Evolutionary conservation across 2,888 invertebrate species (phyloP).

Genomic region (Petrophora chlorosata): DNA sequence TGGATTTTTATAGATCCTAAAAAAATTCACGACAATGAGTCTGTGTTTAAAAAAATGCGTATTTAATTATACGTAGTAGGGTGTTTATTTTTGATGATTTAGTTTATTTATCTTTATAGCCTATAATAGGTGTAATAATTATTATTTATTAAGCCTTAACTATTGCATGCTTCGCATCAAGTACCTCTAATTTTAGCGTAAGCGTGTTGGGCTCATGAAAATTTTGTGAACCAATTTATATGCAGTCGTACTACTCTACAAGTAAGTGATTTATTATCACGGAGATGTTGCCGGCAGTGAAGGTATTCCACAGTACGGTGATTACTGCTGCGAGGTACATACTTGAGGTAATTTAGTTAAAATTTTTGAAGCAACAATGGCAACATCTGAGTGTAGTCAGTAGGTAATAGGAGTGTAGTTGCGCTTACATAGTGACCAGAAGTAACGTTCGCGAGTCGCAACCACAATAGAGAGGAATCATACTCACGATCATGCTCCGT

Average conservation of each 20-base stretch:
- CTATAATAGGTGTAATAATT: not conserved
- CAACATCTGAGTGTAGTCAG: slow-evolving; percentile 32
- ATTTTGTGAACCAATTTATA: slow-evolving; percentile 43
- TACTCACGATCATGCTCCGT: slow-evolving; percentile 96
- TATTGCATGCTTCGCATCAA: slow-evolving; percentile 17
- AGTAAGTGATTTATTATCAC: slow-evolving; percentile 46
- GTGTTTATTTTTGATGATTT: not conserved
- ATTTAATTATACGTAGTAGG: no score
- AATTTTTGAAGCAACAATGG: slow-evolving; percentile 3
- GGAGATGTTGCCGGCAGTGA: slow-evolving; percentile 74
- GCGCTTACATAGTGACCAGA: slow-evolving; percentile 38
- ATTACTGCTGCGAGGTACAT: not conserved
- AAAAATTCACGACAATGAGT: no score
- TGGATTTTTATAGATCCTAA: no score
- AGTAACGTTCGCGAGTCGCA: slow-evolving; percentile 36
- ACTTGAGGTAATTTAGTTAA: not conserved
- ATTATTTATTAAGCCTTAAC: not conserved
- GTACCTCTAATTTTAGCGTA: slow-evolving; percentile 46
- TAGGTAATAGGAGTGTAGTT: slow-evolving; percentile 21
- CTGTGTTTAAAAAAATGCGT: no score
- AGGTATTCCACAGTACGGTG: not conserved
- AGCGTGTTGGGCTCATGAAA: slow-evolving; percentile 56
- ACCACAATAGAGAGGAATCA: slow-evolving; percentile 61
- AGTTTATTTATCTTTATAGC: not conserved
- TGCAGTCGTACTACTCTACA: slow-evolving; percentile 50